A percentile compares a stretch with the other conserved stretches of the same genome.
Evolutionary conservation across 2,888 invertebrate species (phyloP).

Genomic region (Lomographa bimaculata): DNA sequence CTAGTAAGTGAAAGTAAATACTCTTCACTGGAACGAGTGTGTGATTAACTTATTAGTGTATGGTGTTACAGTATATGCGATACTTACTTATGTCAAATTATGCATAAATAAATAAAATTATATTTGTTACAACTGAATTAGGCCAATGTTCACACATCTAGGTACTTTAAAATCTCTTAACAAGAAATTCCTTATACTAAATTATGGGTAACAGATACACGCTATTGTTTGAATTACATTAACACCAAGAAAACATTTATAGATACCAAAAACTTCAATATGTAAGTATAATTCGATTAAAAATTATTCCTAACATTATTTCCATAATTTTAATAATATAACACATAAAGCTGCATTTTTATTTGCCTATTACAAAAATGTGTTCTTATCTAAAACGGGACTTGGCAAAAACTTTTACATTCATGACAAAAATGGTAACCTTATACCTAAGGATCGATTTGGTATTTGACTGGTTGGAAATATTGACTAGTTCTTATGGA

Average conservation of each 20-base stretch:
- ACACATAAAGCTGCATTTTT: slow-evolving; percentile 46
- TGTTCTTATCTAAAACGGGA: slow-evolving; percentile 10
- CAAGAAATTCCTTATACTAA: slow-evolving; percentile 40
- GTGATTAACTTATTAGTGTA: too few relatives aligned
- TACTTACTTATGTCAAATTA: too few relatives aligned
- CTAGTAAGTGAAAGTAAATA: too few relatives aligned
- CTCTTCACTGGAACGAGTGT: too few relatives aligned
- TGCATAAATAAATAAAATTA: background rate
- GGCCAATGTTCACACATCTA: slow-evolving; percentile 46
- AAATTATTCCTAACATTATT: too few relatives aligned
- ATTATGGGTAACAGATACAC: slow-evolving; percentile 37
- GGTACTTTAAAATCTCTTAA: slow-evolving; percentile 56
- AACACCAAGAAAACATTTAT: slow-evolving; percentile 58
- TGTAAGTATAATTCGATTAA: too few relatives aligned
- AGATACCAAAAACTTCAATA: slow-evolving; percentile 19
- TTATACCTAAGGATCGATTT: too few relatives aligned
- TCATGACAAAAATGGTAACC: too few relatives aligned
- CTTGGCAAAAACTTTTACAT: too few relatives aligned
- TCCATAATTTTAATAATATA: too few relatives aligned
- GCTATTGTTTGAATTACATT: slow-evolving; percentile 42
- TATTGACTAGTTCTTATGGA: slow-evolving; percentile 16
- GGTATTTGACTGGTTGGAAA: too few relatives aligned
- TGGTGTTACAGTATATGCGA: too few relatives aligned
- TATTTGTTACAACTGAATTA: slow-evolving; percentile 17
- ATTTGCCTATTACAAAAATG: slow-evolving; percentile 22